Conservation (phyloP, 1,140 invertebrate species). For the Drosophila varians region DNA sequence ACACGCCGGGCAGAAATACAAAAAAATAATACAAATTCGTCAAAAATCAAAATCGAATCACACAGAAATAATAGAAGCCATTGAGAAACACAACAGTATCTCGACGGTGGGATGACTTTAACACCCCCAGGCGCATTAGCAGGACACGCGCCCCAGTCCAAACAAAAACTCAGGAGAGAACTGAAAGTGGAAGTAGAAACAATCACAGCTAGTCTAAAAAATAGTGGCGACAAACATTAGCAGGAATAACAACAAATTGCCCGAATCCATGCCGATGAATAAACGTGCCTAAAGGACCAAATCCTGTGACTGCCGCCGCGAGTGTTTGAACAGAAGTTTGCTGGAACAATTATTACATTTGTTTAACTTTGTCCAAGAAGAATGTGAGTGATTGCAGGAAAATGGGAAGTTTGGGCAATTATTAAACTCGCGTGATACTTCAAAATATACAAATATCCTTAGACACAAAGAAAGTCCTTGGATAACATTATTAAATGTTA, state of each 20-base stretch:
- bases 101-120: conserved; percentile 59
- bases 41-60: conserved; percentile 81
- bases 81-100: conserved; percentile 1
- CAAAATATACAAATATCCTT: too few species aligned
- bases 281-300: conserved; percentile 46
- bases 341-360: conserved; percentile 79
- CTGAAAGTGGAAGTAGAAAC: conserved; percentile 52
- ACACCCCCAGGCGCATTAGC: conserved; percentile 73
- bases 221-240: conserved; percentile 59
- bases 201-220: conserved; percentile 64
- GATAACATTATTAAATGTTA: too few species aligned
- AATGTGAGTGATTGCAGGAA: neutral
- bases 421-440: too few species aligned
- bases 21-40: conserved; percentile 65
- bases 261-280: conserved; percentile 56
- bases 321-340: conserved; percentile 75
- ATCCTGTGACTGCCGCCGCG: conserved; percentile 43
- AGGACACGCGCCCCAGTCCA: conserved; percentile 60
- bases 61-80: conserved; percentile 50
- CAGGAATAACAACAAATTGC: conserved; percentile 71
- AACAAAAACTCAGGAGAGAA: conserved; percentile 31
- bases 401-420: conserved; percentile 43
- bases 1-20: conserved; percentile 44
- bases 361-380: conserved; percentile 66
- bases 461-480: too few species aligned